Percentiles rank a stretch among this genome's conserved stretches.
phyloP scores from a whole-genome alignment of 2,797 vertebrate genomes.

The Pangasius krempfi region DNA sequence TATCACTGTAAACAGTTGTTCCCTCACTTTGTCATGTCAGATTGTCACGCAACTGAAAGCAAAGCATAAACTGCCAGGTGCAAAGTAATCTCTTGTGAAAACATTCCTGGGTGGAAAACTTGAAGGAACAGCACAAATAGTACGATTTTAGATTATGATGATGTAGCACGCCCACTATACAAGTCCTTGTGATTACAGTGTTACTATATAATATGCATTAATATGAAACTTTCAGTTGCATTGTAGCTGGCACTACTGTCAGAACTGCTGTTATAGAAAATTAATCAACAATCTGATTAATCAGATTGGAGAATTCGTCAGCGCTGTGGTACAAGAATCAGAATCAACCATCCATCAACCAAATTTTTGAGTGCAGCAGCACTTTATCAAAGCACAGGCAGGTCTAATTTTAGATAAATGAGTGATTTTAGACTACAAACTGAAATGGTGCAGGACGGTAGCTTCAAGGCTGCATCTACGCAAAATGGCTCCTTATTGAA shows the following conservation, averaged over 20 bases:
- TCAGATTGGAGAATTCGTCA: neutral
- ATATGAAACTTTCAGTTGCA: neutral
- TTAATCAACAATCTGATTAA: neutral
- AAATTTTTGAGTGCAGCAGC: neutral
- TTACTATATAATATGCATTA: neutral
- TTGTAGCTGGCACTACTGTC: neutral
- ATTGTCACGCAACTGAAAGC: neutral
- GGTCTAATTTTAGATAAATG: neutral
- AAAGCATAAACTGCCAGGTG: neutral
- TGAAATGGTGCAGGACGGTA: neutral
- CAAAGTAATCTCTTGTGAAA: neutral
- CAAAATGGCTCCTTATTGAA: neutral
- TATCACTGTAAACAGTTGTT: neutral
- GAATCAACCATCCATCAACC: neutral
- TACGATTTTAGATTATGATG: neutral
- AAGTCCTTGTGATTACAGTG: neutral
- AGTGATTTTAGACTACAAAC: neutral
- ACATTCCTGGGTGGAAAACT: neutral
- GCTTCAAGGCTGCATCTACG: neutral
- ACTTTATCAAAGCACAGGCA: neutral
- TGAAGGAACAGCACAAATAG: neutral
- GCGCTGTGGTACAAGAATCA: neutral
- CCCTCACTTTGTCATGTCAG: neutral
- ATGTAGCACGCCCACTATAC: neutral
- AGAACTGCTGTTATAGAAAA: neutral